Evolutionary conservation across 2,888 invertebrate species (phyloP), one percentile per base, ranked within the genome.

Genomic region (Lasioglossum vierecki): DNA sequence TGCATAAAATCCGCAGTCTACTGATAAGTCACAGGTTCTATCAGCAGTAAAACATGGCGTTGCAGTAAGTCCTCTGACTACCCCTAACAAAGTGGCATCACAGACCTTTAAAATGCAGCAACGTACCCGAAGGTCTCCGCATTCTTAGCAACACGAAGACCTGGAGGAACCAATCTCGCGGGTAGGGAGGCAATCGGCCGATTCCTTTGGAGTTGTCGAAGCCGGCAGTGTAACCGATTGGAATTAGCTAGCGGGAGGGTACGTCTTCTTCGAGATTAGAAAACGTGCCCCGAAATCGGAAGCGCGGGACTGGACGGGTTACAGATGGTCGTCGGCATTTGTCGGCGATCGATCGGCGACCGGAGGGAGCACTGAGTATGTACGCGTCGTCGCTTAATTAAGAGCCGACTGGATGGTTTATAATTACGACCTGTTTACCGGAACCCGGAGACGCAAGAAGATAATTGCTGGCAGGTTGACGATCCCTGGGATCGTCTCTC

Each of bases 261-360:
- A 57, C 41, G 44, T 73, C 73, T 66, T 75, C 71, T 53, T 80
- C 30, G 68, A 76, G 80, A 80, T 85, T 72, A 66, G 66, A 70
- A 66, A 68, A 80, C 83, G 80, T 77, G 75, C 63, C 15, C 53
- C 80, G 80, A 75, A 75, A 77, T 71, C n/a, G 41, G 75, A 76
- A 44, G 44, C 57, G 44, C 68, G 30, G 63, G n/a, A 57, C 57
- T 0, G n/a, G 57, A n/a, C 57, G 57, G 57, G 53, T 57, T 57
- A 57, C 53, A n/a, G 57, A 57, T 57, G n/a, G 57, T 57, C n/a
- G 41, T 39, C 46, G 75, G 18, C 30, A 39, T 60, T 26, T 11
- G 26, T 11, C 49, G 44, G 0, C 30, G 49, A 49, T 73, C 72
- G 72, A 73, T 73, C 46, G n/a, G 66, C 35, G 15, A 18, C 8